These are phyloP conservation scores for Dioctria linearis DNA, from an alignment of 2,888 invertebrate genomes.

Conservation along the genomic window DNA sequence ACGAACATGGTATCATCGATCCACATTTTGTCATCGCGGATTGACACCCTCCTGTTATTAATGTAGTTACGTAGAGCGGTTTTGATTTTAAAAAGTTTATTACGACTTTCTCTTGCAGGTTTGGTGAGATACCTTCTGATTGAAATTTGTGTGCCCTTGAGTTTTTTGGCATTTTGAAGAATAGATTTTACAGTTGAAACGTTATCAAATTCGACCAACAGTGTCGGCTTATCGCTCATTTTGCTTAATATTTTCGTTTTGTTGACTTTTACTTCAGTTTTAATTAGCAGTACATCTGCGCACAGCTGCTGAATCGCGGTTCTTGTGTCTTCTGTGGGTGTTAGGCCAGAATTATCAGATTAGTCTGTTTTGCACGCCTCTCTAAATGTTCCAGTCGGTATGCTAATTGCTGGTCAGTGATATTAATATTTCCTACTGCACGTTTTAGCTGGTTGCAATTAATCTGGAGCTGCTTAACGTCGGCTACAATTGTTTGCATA, in stretches of 20 bases:
- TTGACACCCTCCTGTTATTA: not conserved
- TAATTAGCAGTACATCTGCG: not conserved
- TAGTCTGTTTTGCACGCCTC: not conserved
- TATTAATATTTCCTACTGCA: not conserved
- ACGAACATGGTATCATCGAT: not conserved
- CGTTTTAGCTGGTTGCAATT: not conserved
- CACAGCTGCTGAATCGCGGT: not conserved
- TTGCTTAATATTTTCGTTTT: not conserved
- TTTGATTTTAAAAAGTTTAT: too few species aligned
- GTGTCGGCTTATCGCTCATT: not conserved
- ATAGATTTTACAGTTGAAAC: not conserved
- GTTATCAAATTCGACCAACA: not conserved
- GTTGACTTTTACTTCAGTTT: not conserved
- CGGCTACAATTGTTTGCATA: not conserved
- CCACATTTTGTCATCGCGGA: not conserved
- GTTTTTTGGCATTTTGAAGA: not conserved
- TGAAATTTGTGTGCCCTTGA: not conserved
- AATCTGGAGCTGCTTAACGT: not conserved
- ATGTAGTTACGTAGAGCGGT: too few species aligned
- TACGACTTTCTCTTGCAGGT: not conserved
- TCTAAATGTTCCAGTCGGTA: not conserved
- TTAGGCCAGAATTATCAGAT: not conserved
- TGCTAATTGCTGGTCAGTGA: not conserved
- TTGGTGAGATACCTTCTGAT: not conserved
- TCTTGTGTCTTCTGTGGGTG: not conserved